phyloP scores from a whole-genome alignment of 2,113 vertebrate species.

The Pygoscelis adeliae region DNA sequence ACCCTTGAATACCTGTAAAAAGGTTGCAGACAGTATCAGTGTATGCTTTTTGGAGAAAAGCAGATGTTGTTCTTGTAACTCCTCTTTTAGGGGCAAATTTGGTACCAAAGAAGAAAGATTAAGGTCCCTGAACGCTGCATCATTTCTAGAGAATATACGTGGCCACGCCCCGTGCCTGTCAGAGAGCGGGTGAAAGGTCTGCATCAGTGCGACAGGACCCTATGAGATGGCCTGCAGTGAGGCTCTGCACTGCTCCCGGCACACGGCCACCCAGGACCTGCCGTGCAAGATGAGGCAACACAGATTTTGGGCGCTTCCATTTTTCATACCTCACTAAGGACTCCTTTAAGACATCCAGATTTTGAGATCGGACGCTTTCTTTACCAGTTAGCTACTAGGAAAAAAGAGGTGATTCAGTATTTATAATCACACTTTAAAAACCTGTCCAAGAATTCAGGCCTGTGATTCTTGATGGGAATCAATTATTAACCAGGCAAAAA shows the following conservation, averaged over 20 bases:
- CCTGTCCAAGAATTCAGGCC: background rate
- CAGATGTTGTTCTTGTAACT: background rate
- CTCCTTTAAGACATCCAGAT: background rate
- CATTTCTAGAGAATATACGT: rapidly evolving
- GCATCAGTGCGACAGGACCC: background rate
- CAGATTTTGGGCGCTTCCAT: background rate
- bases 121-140: background rate
- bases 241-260: background rate
- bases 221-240: background rate
- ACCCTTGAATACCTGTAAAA: background rate
- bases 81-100: background rate
- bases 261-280: rapidly evolving
- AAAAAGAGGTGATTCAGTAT: background rate
- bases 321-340: background rate
- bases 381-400: background rate
- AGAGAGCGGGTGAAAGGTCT: background rate
- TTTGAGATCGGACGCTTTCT: background rate
- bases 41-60: background rate
- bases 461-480: background rate
- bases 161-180: rapidly evolving
- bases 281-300: background rate
- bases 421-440: background rate
- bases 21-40: background rate
- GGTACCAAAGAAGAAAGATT: background rate
- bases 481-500: background rate